Base-by-base conservation (phyloP, 2,888 invertebrate genomes). In the Chaetogeoica ovagalla region DNA sequence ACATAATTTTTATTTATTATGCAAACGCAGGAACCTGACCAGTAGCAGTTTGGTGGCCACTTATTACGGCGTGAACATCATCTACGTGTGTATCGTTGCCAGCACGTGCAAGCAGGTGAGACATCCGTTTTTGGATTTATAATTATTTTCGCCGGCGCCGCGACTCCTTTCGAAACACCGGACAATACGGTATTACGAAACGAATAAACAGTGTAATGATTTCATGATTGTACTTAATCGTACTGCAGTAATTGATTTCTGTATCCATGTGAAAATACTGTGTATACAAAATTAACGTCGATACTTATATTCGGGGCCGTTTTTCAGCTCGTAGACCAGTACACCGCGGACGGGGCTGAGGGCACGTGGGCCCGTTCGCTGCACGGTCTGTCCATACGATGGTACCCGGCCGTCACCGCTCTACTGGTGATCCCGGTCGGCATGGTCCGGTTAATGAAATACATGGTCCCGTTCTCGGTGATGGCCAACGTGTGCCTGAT, bases 401-500 rank as follows among this genome's bases (percentile, higher is more conserved):
- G 91, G 9, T 93, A 93, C 86, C 91, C 93, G 84, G 87, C 90
- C 0, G 85, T 93, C 3, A 87, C 92, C 0, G 86, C 93, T 6
- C 87, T 93, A 0, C 93, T 94, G 0, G 86, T 94, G 57, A 88
- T 94, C 0, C 85, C 93, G 0, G 89, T 93, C 82, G 77, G 77
- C 2, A 92, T 92, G 86, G 91, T 95, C 75, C 87, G 94, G 71
- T 91, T 93, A 85, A 88, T 97, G 0, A 94, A 92, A 85, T 91
- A 91, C 85, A 87, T 98, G 84, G 94, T 97, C 5, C 95, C 96
- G 0, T 94, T 96, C 86, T 97, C 97, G 0, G 89, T 93, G 79
- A 86, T 94, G 59, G 97, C 97, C 65, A 97, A 97, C 85, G 83
- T 92, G 0, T 90, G 93, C 82, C 91, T 96, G 85, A 88, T 93